Evolutionary conservation across 2,888 invertebrate genomes (phyloP), one percentile per base, ranked within the genome.

Genomic region (Leptopterna dolabrata): DNA sequence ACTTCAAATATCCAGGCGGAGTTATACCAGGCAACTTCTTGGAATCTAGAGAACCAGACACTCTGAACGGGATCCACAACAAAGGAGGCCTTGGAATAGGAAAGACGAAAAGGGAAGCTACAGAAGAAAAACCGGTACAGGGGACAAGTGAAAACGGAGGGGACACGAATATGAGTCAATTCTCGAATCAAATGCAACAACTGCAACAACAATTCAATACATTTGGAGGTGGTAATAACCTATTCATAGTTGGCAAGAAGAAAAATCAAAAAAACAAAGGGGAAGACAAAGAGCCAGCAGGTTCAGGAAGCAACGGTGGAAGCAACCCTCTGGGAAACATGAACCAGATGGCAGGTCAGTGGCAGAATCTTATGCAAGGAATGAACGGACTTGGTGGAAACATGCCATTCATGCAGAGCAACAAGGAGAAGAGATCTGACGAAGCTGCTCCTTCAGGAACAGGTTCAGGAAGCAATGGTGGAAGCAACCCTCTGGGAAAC

Each of bases 1-100:
- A 41, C 19, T 85, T 85, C 85, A 85, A 85, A 29, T 85, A 71
- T 47, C 85, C 85, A 2, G 85, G 85, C 16, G 85, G 81, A 80
- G 81, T 43, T 3, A 87, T 76, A 19, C 84, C 83, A 0, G 55
- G 55, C 1, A 76, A 51, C 82, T 47, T 73, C 14, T 24, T 87
- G 70, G 81, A 81, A 70, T 24, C 81, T 6, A 85, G 84, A 45
- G 85, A 87, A 47, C 80, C 76, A 1, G 85, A 73, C 24, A 70
- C 27, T 0, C 27, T 86, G 1, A 85, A 85, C 19, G 87, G 71
- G 14, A 83, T 86, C 11, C 36, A 88, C 76, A 85, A 83, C 73
- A 87, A 86, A 76, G 86, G 87, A 29, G 86, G 87, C 19, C 27
- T 63, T 0, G 88, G 81, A 24, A 81, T 78, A 6, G 73, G 36